Evolutionary conservation across 2,888 invertebrate species (phyloP), one percentile per base, ranked within the genome.

Genomic region (Drosophila nr. perissopoda): DNA sequence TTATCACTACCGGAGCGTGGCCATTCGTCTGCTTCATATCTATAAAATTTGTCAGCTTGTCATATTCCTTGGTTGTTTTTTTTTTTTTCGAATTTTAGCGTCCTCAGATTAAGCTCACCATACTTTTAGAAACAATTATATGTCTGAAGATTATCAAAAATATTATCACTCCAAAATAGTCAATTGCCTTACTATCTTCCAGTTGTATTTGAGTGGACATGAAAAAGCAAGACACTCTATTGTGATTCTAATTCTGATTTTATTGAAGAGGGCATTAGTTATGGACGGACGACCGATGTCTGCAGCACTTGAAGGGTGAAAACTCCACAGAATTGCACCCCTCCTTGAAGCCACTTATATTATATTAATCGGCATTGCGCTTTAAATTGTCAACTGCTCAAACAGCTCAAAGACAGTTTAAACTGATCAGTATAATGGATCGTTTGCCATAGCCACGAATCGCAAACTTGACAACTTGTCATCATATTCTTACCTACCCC

Each of bases 141-240:
- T 34, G 34, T 34, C 34, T 34, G 34, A 63, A 77, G 79, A 77
- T 79, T 79, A 51, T 69, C 56, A 64, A 74, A 34, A 34, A 34
- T 34, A 13, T 34, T 70, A 80, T 65, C 65, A 60, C 21, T 10
- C 2, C 25, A 49, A 48, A 36, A 51, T 54, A 29, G 11, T 73
- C 51, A 33, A 74, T 68, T 46, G 63, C 18, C 59, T n/a, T 21
- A 70, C 65, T 65, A 74, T 77, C 76, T 70, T 13, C 25, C 48
- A 58, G 16, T 25, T 46, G 2, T 46, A 16, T 16, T 46, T 46
- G 25, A 16, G 16, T 25, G 21, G 46, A 46, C 21, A 16, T 46
- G 4, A n/a, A 38, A 53, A n/a, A 54, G 16, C 34, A 16, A 21
- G 38, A 13, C n/a, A 64, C 33, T 48, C 29, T 29, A 34, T 46